A percentile compares a stretch with the other conserved stretches of the same genome.
These are phyloP conservation scores for Drosophila subobscura DNA, from an alignment of 1,140 invertebrate genomes.

Conservation along the genomic window DNA sequence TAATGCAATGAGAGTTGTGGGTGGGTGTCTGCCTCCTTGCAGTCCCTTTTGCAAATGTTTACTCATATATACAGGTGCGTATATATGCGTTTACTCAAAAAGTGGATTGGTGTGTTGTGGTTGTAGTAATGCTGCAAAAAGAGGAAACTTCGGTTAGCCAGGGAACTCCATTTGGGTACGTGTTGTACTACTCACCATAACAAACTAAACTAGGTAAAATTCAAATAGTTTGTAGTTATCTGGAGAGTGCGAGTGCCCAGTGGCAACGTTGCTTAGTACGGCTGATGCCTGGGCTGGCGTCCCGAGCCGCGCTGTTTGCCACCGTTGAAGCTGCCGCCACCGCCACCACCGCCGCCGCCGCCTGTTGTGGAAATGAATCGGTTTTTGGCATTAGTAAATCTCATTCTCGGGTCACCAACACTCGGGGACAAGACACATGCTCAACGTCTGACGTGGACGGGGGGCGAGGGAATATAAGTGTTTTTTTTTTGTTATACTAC, in stretches of 20 bases:
- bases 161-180: neutral
- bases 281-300: conserved; percentile 84
- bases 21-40: conserved; percentile 28
- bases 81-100: conserved; percentile 31
- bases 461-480: conserved; percentile 22
- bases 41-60: conserved; percentile 34
- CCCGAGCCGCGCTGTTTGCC: conserved; percentile 83
- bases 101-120: conserved; percentile 39
- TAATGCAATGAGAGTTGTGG: conserved; percentile 47
- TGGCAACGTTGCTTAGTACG: conserved; percentile 69
- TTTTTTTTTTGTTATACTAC: conserved; percentile 46
- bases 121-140: conserved; percentile 54
- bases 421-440: conserved; percentile 17
- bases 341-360: conserved; percentile 34
- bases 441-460: conserved; percentile 26
- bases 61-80: conserved; percentile 39
- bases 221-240: conserved; percentile 81
- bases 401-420: neutral
- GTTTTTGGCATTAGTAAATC: conserved; percentile 15
- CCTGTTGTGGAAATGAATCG: conserved; percentile 43
- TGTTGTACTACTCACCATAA: conserved; percentile 66
- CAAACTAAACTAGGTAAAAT: conserved; percentile 82
- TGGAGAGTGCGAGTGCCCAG: conserved; percentile 56
- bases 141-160: neutral
- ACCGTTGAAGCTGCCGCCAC: conserved; percentile 81